Percentiles rank a stretch among this genome's conserved stretches.
Conservation (phyloP, 1,140 invertebrate species). For the Drosophila tsacasi region DNA sequence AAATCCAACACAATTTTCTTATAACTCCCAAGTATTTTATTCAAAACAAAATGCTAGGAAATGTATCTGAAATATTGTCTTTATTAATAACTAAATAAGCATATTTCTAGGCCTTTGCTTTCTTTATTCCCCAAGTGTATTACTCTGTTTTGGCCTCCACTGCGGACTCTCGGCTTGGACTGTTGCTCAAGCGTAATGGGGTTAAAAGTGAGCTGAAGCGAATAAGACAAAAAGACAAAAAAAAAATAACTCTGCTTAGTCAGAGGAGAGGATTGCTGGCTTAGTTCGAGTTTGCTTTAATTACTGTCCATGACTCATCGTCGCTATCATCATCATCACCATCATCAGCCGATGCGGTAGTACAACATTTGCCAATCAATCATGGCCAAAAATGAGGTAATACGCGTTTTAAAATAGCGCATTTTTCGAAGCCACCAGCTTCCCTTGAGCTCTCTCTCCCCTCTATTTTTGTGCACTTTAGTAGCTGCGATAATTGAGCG, state of each 20-base stretch:
- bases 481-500: slow-evolving; percentile 37
- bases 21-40: background rate
- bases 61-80: background rate
- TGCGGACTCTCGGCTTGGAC: slow-evolving; percentile 41
- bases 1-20: background rate
- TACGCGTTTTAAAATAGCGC: slow-evolving; percentile 39
- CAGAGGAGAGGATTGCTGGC: slow-evolving; percentile 29
- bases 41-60: background rate
- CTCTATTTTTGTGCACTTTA: background rate
- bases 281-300: slow-evolving; percentile 14
- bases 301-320: slow-evolving; percentile 47
- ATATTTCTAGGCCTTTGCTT: background rate
- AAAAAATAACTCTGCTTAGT: slow-evolving; percentile 46
- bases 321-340: slow-evolving; percentile 2
- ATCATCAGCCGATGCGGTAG: slow-evolving; percentile 2
- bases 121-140: slow-evolving; percentile 13
- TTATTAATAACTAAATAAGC: background rate
- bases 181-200: slow-evolving; percentile 80
- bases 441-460: background rate
- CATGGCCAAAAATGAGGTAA: slow-evolving; percentile 46
- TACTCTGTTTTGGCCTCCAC: slow-evolving; percentile 13
- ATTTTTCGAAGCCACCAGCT: background rate
- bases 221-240: slow-evolving; percentile 53
- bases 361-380: slow-evolving; percentile 45
- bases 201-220: slow-evolving; percentile 80